Conservation (phyloP, 2,888 invertebrate species). For the Bombylius discolor region DNA sequence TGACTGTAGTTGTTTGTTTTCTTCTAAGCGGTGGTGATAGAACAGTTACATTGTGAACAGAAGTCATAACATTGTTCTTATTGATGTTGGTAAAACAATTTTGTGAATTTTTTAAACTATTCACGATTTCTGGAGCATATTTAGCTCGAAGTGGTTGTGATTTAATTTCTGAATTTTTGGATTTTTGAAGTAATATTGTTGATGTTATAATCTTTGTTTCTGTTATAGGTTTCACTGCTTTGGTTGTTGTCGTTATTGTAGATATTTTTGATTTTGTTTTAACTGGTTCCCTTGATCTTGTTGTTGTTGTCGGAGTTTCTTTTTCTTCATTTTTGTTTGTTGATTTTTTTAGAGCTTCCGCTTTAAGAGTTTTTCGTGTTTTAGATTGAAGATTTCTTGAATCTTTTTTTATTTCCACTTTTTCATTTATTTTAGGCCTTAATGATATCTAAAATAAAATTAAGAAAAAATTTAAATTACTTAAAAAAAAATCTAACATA, state of each 20-base stretch:
- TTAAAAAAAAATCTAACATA: too few species aligned
- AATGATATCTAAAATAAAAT: too few species aligned
- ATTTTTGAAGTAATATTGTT: too few species aligned
- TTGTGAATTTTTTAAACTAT: not conserved
- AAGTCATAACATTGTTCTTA: slow-evolving; percentile 30
- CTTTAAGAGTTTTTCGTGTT: not conserved
- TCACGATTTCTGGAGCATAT: not conserved
- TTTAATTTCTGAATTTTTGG: not conserved
- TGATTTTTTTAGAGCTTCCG: not conserved
- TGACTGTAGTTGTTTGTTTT: slow-evolving; percentile 10
- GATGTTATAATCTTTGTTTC: too few species aligned
- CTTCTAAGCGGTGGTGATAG: slow-evolving; percentile 31
- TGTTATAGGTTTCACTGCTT: too few species aligned
- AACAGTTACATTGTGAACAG: slow-evolving; percentile 34
- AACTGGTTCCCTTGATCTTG: too few species aligned
- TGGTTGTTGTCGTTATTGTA: too few species aligned
- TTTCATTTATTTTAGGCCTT: not conserved
- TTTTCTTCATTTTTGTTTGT: not conserved
- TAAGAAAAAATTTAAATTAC: too few species aligned
- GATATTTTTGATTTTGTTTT: too few species aligned
- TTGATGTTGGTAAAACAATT: slow-evolving; percentile 2
- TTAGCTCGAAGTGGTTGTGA: slow-evolving; percentile 1
- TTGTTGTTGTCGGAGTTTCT: too few species aligned
- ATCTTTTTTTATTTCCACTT: slow-evolving; percentile 1
- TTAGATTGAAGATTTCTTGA: not conserved